These are phyloP conservation scores for Branchipolynoe longqiensis DNA, from an alignment of 2,888 invertebrate genomes.

Conservation along the genomic window DNA sequence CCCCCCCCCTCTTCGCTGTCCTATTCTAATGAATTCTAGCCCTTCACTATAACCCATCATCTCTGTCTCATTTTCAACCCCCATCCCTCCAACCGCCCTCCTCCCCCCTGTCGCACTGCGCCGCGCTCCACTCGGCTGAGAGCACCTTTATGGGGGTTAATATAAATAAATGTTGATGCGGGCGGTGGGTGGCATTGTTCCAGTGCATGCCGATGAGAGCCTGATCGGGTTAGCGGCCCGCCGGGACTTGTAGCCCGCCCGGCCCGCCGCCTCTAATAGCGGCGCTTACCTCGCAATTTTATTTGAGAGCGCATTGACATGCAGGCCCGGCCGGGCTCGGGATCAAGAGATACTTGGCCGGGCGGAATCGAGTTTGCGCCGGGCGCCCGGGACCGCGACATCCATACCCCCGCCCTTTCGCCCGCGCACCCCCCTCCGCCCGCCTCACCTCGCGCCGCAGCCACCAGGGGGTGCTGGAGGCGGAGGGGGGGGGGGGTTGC, in stretches of 20 bases:
- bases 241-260: conserved; percentile 5
- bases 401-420: too few relatives aligned
- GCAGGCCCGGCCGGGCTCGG: conserved; percentile 1
- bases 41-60: not conserved
- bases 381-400: not conserved
- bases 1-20: too few relatives aligned
- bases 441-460: conserved; percentile 21
- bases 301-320: conserved; percentile 39
- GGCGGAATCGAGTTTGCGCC: conserved; percentile 16
- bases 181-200: conserved; percentile 5
- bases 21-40: too few relatives aligned
- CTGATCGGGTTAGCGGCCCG: conserved; percentile 20
- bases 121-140: not conserved
- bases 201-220: conserved; percentile 11
- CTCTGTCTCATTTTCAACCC: not conserved
- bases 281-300: conserved; percentile 26
- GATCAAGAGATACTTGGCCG: conserved; percentile 37
- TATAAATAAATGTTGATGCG: conserved; percentile 49
- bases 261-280: conserved; percentile 6
- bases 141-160: conserved; percentile 28
- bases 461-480: not conserved
- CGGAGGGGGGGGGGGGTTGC: not conserved
- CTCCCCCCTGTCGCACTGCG: too few relatives aligned
- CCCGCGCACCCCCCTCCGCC: too few relatives aligned
- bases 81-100: not conserved